phyloP scores from a whole-genome alignment of 2,888 invertebrate species.

The Diarsia rubi region DNA sequence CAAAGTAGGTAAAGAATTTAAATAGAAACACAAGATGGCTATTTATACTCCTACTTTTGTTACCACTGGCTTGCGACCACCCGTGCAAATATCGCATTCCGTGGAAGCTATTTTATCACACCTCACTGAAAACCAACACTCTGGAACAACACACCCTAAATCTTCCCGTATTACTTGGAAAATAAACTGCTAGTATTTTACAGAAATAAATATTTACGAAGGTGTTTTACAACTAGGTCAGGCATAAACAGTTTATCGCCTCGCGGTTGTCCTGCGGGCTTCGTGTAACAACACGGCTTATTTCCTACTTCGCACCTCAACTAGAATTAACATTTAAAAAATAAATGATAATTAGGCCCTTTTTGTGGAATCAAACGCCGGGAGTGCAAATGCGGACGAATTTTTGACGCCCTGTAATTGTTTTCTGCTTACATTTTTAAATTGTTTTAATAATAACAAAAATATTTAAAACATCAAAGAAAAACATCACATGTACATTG shows the following conservation, averaged over 20 bases:
- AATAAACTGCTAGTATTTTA: conserved; percentile 15
- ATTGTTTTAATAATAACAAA: too few relatives aligned
- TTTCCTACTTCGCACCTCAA: neutral
- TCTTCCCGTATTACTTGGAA: conserved; percentile 1
- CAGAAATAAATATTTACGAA: conserved; percentile 8
- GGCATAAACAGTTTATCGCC: conserved; percentile 14
- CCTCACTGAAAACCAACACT: neutral
- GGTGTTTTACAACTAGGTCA: conserved; percentile 26
- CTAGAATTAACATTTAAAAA: neutral
- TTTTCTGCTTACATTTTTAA: too few relatives aligned
- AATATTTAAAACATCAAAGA: too few relatives aligned
- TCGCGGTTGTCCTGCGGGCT: conserved; percentile 11
- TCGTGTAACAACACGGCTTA: conserved; percentile 12
- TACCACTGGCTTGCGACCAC: neutral
- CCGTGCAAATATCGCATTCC: neutral
- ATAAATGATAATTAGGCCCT: neutral
- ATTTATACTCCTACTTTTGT: neutral
- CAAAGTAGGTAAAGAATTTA: neutral
- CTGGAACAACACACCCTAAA: neutral
- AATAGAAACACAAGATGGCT: neutral
- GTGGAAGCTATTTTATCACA: neutral
- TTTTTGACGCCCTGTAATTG: neutral
- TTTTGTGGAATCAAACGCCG: neutral
- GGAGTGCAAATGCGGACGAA: neutral
- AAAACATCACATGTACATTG: too few relatives aligned